Percentiles rank a stretch among this genome's conserved stretches.
These are phyloP conservation scores for Labrus mixtus DNA, from an alignment of 2,113 vertebrate species.

Conservation along the genomic window DNA sequence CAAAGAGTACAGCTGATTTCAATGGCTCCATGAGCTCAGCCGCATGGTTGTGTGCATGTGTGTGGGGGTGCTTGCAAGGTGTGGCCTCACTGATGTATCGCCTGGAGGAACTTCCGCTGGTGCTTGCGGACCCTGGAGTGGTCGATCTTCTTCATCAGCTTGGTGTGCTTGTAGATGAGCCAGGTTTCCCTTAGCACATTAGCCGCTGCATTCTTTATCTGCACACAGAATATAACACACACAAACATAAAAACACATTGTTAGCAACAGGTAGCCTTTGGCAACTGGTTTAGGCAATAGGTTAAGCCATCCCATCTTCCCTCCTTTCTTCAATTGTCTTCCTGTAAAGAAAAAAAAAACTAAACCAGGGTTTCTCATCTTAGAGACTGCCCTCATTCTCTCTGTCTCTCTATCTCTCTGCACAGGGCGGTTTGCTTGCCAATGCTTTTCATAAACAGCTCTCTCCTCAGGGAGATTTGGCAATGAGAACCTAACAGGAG, in stretches of 20 bases:
- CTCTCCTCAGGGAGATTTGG: conserved; percentile 67
- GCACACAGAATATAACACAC: conserved; percentile 58
- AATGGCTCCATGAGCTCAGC: conserved; percentile 51
- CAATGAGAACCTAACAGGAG: conserved; percentile 65
- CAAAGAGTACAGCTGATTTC: conserved; percentile 66
- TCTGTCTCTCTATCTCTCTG: conserved; percentile 31
- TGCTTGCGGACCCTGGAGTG: conserved; percentile 97
- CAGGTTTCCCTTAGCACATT: conserved; percentile 97
- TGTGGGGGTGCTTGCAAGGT: conserved; percentile 24
- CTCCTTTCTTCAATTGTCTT: conserved; percentile 38
- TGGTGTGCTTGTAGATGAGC: conserved; percentile 99
- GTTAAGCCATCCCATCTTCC: conserved; percentile 43
- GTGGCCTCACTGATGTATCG: conserved; percentile 95
- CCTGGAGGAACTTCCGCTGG: conserved; percentile 98
- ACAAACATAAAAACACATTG: conserved; percentile 37
- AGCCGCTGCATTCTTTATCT: conserved; percentile 98
- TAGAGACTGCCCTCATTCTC: conserved; percentile 61
- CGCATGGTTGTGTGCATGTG: neutral
- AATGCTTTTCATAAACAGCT: conserved; percentile 72
- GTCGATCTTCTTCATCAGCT: conserved; percentile 96
- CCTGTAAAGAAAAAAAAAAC: conserved; percentile 31
- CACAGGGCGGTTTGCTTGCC: conserved; percentile 58
- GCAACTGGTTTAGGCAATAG: conserved; percentile 62
- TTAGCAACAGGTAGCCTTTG: conserved; percentile 75
- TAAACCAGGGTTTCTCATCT: conserved; percentile 38